These are phyloP conservation scores for Oasisia sp. DNA, from an alignment of 2,888 invertebrate species.

Conservation along the genomic window DNA sequence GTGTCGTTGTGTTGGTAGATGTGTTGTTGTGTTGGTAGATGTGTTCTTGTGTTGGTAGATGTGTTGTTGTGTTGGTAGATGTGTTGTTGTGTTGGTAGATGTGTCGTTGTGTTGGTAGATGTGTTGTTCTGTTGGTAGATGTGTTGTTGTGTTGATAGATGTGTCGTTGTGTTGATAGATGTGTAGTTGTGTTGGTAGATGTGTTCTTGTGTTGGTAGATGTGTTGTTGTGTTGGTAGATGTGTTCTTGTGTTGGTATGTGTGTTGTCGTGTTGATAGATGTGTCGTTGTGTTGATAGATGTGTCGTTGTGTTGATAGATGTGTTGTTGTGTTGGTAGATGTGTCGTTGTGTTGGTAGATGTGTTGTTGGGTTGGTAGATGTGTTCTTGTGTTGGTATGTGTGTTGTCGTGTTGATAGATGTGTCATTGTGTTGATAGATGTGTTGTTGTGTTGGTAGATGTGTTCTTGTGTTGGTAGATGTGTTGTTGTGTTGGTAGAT, in stretches of 20 bases:
- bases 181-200: too few species aligned
- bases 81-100: too few species aligned
- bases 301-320: not conserved
- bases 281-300: not conserved
- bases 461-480: not conserved
- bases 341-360: not conserved
- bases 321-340: not conserved
- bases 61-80: too few species aligned
- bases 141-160: too few species aligned
- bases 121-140: too few species aligned
- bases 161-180: too few species aligned
- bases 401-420: not conserved
- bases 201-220: not conserved
- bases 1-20: too few species aligned
- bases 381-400: not conserved
- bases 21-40: too few species aligned
- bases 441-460: not conserved
- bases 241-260: not conserved
- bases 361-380: not conserved
- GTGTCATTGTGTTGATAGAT: not conserved
- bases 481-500: not conserved
- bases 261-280: not conserved
- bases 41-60: too few species aligned
- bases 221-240: not conserved
- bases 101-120: too few species aligned